Evolutionary conservation across 2,797 vertebrate genomes (phyloP).

Genomic region (Bovichtus diacanthus): DNA sequence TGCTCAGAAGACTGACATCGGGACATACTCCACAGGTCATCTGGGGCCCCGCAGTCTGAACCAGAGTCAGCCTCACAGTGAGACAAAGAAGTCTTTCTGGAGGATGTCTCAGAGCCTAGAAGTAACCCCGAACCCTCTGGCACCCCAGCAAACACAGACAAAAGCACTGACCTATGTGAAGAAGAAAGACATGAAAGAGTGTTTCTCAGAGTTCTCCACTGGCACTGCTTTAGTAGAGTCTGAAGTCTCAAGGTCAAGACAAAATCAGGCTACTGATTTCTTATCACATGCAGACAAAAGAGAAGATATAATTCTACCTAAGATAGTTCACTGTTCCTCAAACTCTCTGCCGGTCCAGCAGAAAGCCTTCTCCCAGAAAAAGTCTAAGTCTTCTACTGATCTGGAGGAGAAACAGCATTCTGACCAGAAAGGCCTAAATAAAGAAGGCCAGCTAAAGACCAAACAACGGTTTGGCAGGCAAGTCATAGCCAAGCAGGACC

Average conservation of each 20-base stretch:
- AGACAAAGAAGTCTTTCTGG: slow-evolving; percentile 64
- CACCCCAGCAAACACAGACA: slow-evolving; percentile 23
- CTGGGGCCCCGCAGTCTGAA: slow-evolving; percentile 79
- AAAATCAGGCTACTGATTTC: slow-evolving; percentile 22
- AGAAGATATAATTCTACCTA: slow-evolving; percentile 24
- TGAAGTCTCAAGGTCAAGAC: slow-evolving; percentile 44
- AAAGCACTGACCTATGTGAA: slow-evolving; percentile 18
- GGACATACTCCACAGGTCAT: slow-evolving; percentile 78
- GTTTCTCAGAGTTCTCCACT: slow-evolving; percentile 56
- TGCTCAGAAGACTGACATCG: slow-evolving; percentile 78
- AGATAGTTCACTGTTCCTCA: slow-evolving; percentile 35
- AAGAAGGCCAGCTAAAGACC: slow-evolving; percentile 63
- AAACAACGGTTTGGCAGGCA: slow-evolving; percentile 72
- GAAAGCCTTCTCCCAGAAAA: slow-evolving; percentile 20
- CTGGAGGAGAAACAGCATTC: slow-evolving; percentile 28
- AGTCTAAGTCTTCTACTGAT: slow-evolving; percentile 24
- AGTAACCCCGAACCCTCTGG: slow-evolving; percentile 32
- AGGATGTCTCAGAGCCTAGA: slow-evolving; percentile 50
- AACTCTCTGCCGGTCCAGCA: slow-evolving; percentile 41
- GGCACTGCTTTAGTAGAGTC: slow-evolving; percentile 36
- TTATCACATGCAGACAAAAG: slow-evolving; percentile 47
- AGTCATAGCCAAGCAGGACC: slow-evolving; percentile 63
- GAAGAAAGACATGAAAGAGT: slow-evolving; percentile 63
- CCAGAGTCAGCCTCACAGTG: slow-evolving; percentile 44
- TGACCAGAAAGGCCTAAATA: slow-evolving; percentile 61